Evolutionary conservation across 2,888 invertebrate genomes (phyloP).

Genomic region (Chymomyza amoena): DNA sequence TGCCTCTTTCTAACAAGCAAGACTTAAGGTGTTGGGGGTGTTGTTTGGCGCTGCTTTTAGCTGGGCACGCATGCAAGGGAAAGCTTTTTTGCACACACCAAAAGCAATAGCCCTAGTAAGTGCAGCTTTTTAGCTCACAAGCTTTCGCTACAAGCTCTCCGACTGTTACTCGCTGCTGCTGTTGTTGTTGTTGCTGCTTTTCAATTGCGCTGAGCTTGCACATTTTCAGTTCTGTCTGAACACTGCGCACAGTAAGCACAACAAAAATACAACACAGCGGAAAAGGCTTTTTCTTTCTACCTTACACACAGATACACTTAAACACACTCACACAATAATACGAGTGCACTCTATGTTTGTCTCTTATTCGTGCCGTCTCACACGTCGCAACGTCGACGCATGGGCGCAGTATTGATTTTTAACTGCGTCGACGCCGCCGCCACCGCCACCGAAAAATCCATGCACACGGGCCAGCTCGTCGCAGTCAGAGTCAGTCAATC

Average conservation of each 20-base stretch:
- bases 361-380: conserved; percentile 19
- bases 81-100: conserved; percentile 30
- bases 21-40: conserved; percentile 11
- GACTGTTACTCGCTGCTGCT: not conserved
- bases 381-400: conserved; percentile 59
- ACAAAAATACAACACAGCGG: not conserved
- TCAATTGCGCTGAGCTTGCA: not conserved
- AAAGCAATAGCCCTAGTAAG: conserved; percentile 4
- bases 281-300: conserved; percentile 1
- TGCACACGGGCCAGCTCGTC: conserved; percentile 40
- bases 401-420: conserved; percentile 76
- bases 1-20: conserved; percentile 22
- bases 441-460: conserved; percentile 41
- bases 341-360: conserved; percentile 13
- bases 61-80: conserved; percentile 49
- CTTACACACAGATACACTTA: not conserved
- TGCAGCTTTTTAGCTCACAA: conserved; percentile 29
- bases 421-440: conserved; percentile 66
- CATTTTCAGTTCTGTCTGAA: not conserved
- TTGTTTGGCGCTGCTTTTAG: conserved; percentile 13
- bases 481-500: conserved; percentile 58
- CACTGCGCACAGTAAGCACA: not conserved
- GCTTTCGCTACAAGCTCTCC: conserved; percentile 18
- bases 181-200: not conserved
- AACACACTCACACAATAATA: not conserved